Conservation (phyloP, 2,888 invertebrate species). For the Hypercompe scribonia region DNA sequence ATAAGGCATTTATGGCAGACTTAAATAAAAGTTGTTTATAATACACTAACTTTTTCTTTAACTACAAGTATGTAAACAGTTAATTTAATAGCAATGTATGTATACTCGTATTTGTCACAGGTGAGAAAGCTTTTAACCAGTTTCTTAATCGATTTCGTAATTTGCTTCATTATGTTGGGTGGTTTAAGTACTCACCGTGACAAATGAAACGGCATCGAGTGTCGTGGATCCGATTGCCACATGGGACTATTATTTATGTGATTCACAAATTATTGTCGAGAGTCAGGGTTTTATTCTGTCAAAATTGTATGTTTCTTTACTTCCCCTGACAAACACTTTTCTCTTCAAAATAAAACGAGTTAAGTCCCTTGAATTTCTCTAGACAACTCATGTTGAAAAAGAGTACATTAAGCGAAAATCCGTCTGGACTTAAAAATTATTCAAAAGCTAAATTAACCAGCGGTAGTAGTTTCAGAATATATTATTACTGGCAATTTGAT, state of each 20-base stretch:
- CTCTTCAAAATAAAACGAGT: neutral
- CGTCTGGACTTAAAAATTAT: neutral
- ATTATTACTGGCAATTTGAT: too few species aligned
- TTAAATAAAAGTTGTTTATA: neutral
- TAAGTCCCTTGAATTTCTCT: neutral
- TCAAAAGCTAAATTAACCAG: neutral
- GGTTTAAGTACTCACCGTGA: neutral
- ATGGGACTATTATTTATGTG: slow-evolving; percentile 11
- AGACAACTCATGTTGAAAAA: neutral
- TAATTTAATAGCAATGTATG: neutral
- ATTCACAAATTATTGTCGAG: neutral
- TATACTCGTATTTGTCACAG: neutral
- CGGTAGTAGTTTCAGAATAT: neutral
- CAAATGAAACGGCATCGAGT: neutral
- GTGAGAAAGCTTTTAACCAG: neutral
- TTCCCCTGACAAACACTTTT: neutral
- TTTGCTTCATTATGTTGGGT: neutral
- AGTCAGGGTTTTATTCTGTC: neutral
- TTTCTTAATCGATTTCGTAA: neutral
- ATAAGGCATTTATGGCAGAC: too few species aligned
- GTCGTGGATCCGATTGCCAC: neutral
- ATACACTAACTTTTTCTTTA: neutral
- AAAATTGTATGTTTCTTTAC: neutral
- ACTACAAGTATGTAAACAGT: neutral
- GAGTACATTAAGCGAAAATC: too few species aligned